phyloP scores from a whole-genome alignment of 2,888 invertebrate species.

The Tuta absoluta region DNA sequence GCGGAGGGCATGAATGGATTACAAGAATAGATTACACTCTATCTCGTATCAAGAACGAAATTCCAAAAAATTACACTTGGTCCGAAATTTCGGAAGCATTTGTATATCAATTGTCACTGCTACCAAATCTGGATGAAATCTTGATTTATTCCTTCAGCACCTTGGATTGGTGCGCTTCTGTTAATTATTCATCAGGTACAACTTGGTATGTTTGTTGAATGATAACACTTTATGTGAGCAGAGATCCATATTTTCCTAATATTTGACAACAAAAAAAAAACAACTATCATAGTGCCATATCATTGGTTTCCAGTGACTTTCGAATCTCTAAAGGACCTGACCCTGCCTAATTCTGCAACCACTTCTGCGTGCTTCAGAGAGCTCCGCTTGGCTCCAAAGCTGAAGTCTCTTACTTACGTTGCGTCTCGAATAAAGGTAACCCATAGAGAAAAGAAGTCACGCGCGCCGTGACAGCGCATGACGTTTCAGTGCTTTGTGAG shows the following conservation, averaged over 20 bases:
- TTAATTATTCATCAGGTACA: constrained; percentile 7
- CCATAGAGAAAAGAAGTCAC: too few species aligned
- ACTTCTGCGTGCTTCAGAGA: background rate
- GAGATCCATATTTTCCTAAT: too few species aligned
- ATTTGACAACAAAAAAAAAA: too few species aligned
- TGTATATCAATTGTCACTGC: constrained; percentile 5
- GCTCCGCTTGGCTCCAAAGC: background rate
- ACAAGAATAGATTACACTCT: background rate
- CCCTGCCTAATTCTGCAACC: background rate
- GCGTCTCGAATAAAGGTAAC: background rate
- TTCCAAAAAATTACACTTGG: background rate
- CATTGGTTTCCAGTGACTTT: constrained; percentile 17
- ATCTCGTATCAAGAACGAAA: background rate
- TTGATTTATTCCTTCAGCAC: background rate
- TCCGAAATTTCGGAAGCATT: constrained; percentile 1
- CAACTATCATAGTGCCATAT: too few species aligned
- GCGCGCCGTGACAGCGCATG: too few species aligned
- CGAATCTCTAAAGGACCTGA: background rate
- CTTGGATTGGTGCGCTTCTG: constrained; percentile 15
- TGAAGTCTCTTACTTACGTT: background rate
- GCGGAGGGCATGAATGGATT: background rate
- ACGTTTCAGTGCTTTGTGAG: too few species aligned
- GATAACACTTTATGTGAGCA: background rate
- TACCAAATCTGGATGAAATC: background rate
- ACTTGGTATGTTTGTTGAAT: background rate